Conservation (phyloP, 2,113 vertebrate genomes). For the Cygnus buccinator region DNA sequence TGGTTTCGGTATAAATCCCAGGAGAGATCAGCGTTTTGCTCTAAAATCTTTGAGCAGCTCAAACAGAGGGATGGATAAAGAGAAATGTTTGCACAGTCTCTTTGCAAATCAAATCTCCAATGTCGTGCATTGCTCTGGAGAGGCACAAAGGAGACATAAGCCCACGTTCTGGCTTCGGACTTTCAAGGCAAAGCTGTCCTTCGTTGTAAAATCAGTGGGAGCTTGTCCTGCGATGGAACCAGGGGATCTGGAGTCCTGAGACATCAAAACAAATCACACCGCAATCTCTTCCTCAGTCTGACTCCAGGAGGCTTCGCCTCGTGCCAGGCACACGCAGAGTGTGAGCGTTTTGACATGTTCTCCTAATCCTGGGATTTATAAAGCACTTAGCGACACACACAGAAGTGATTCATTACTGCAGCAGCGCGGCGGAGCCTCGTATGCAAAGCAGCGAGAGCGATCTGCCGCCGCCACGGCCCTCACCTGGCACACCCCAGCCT, state of each 20-base stretch:
- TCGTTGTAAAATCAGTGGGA: background rate
- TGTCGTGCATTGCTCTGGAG: background rate
- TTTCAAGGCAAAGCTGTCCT: background rate
- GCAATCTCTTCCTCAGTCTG: background rate
- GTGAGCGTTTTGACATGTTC: background rate
- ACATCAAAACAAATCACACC: background rate
- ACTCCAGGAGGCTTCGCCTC: background rate
- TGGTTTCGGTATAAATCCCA: conserved; percentile 25
- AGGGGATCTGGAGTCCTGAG: background rate
- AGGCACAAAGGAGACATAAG: background rate
- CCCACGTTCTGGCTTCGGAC: conserved; percentile 16
- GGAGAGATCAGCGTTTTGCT: conserved; percentile 2
- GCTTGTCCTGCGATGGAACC: background rate
- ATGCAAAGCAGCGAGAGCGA: background rate
- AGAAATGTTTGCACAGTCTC: conserved; percentile 53
- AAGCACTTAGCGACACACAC: background rate
- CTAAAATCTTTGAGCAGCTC: conserved; percentile 15
- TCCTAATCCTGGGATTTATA: background rate
- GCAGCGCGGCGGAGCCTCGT: background rate
- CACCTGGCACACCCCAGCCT: background rate
- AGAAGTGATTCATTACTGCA: background rate
- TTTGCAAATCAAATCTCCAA: conserved; percentile 56
- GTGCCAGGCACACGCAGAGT: background rate
- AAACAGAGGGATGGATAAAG: background rate
- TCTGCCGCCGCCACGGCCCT: background rate